phyloP scores from a whole-genome alignment of 2,888 invertebrate genomes.

The Hipparchia sbordonii region DNA sequence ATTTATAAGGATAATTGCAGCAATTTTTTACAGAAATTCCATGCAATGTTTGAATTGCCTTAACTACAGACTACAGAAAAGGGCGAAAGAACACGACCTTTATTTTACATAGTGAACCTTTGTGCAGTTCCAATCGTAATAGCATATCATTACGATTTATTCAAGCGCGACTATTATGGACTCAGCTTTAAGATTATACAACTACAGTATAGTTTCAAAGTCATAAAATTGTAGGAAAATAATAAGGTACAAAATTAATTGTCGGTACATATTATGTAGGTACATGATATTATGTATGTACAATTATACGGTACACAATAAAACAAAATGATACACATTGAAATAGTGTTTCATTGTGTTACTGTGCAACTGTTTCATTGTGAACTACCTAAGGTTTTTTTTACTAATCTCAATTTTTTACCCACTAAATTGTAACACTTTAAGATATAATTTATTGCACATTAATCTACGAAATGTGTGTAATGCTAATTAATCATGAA shows the following conservation, averaged over 20 bases:
- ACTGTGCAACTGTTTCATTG: too few relatives aligned
- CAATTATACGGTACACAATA: too few relatives aligned
- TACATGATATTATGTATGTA: too few relatives aligned
- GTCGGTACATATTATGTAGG: not conserved
- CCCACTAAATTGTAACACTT: too few relatives aligned
- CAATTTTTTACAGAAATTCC: constrained; percentile 1
- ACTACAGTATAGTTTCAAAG: not conserved
- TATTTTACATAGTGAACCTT: constrained; percentile 7
- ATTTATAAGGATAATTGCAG: not conserved
- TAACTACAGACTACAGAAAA: not conserved
- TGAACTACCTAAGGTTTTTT: too few relatives aligned
- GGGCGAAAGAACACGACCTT: not conserved
- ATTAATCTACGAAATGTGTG: too few relatives aligned
- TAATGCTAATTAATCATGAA: too few relatives aligned
- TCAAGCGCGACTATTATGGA: constrained; percentile 11
- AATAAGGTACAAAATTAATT: not conserved
- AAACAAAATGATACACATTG: too few relatives aligned
- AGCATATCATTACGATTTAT: constrained; percentile 10
- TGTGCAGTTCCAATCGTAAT: constrained; percentile 12
- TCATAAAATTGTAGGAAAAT: not conserved
- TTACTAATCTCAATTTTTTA: too few relatives aligned
- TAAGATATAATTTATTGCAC: too few relatives aligned
- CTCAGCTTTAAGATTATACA: not conserved
- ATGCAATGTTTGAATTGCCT: not conserved
- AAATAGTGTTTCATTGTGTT: too few relatives aligned